phyloP scores from a whole-genome alignment of 2,888 invertebrate species.

The Drosophila conformis region DNA sequence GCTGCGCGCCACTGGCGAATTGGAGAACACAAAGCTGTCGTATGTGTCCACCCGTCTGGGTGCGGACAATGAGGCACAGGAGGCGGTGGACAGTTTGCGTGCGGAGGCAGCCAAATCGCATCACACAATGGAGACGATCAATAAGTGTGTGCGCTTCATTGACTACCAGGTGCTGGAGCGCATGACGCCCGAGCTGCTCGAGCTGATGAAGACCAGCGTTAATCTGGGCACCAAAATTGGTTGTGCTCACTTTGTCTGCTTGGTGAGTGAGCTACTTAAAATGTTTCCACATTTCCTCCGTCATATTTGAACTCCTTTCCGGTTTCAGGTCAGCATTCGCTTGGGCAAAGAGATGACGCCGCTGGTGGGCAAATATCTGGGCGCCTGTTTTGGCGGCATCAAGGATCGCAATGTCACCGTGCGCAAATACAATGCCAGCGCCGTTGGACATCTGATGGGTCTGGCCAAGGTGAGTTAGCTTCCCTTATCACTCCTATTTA shows the following conservation, averaged over 20 bases:
- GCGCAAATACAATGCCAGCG: constrained; percentile 92
- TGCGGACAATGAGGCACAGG: constrained; percentile 89
- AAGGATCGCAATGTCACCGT: constrained; percentile 94
- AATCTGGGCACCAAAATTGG: constrained; percentile 94
- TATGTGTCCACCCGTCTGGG: constrained; percentile 91
- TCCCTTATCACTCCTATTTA: too few species aligned
- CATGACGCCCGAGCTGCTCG: constrained; percentile 92
- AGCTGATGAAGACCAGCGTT: constrained; percentile 91
- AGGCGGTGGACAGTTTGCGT: constrained; percentile 91
- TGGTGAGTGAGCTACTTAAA: constrained; percentile 85
- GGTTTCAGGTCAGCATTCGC: constrained; percentile 84
- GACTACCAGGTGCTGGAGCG: constrained; percentile 91
- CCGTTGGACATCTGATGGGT: constrained; percentile 93
- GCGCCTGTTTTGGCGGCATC: constrained; percentile 88
- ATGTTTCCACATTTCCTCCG: neutral
- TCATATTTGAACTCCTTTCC: neutral
- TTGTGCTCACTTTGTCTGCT: constrained; percentile 91
- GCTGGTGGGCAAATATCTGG: constrained; percentile 87
- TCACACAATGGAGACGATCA: constrained; percentile 94
- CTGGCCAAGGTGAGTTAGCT: constrained; percentile 89
- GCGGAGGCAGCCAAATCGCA: constrained; percentile 93
- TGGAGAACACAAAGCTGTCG: constrained; percentile 92
- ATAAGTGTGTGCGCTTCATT: constrained; percentile 91
- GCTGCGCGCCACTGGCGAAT: constrained; percentile 93
- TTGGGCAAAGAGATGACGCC: constrained; percentile 87